A percentile compares a stretch with the other conserved stretches of the same genome.
These are phyloP conservation scores for Cliona cf. orientalis DNA, from an alignment of 37 sponge, comb jelly and placozoan species.

Conservation along the genomic window DNA sequence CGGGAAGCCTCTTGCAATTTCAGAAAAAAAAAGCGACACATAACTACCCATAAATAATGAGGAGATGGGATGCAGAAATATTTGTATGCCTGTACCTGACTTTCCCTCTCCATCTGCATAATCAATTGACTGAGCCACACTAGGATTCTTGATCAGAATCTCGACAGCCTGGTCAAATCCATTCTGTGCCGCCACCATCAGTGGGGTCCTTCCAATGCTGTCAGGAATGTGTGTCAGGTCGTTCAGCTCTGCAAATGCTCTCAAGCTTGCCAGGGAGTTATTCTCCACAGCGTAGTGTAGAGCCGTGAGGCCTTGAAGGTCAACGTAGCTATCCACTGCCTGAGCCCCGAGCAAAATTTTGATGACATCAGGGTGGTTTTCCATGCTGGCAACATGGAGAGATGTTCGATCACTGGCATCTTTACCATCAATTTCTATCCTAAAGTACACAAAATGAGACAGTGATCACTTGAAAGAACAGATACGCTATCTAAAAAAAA, in stretches of 20 bases:
- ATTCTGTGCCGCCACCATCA: conserved; percentile 61
- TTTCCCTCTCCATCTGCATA: conserved; percentile 39
- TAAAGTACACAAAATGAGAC: neutral
- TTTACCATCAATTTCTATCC: conserved; percentile 63
- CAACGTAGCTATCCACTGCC: conserved; percentile 68
- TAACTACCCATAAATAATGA: neutral
- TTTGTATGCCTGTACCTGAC: conserved; percentile 64
- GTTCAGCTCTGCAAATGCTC: conserved; percentile 18
- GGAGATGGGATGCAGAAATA: too few species aligned
- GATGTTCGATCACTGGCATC: conserved; percentile 66
- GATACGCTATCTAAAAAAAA: neutral
- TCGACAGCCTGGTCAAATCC: conserved; percentile 19
- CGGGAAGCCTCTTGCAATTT: neutral
- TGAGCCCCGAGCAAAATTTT: conserved; percentile 31
- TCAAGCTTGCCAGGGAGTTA: conserved; percentile 25
- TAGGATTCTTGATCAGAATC: conserved; percentile 39
- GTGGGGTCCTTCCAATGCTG: conserved; percentile 59
- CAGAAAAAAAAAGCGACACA: neutral
- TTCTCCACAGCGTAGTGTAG: conserved; percentile 80
- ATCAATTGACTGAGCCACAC: conserved; percentile 37
- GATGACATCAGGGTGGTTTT: conserved; percentile 35
- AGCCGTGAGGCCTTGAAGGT: conserved; percentile 63
- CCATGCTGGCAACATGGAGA: conserved; percentile 64
- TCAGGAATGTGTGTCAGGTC: conserved; percentile 55
- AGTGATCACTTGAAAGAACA: neutral